A percentile compares a stretch with the other conserved stretches of the same genome.
phyloP scores from a whole-genome alignment of 2,797 vertebrate species.

The Liasis olivaceus region DNA sequence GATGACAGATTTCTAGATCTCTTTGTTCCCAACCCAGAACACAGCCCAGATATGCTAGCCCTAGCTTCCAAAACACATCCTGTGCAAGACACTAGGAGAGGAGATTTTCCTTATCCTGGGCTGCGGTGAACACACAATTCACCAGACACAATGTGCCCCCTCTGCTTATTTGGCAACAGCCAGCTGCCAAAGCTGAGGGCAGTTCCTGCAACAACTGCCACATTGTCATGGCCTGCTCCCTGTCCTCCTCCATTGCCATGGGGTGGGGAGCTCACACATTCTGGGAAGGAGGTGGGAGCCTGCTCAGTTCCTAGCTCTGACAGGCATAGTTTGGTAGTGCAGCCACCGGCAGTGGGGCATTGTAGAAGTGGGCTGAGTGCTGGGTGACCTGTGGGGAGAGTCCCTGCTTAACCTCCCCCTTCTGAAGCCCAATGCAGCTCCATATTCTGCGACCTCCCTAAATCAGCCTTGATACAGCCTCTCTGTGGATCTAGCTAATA shows the following conservation, averaged over 20 bases:
- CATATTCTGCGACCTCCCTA: neutral
- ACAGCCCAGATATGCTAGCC: neutral
- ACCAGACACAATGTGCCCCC: neutral
- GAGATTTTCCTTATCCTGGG: neutral
- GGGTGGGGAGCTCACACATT: neutral
- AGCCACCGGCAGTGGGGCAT: neutral
- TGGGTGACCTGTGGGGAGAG: neutral
- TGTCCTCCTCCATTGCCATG: neutral
- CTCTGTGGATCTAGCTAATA: conserved; percentile 56
- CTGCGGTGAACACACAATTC: neutral
- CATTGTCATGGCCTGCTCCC: neutral
- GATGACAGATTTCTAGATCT: neutral
- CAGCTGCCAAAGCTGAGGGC: neutral
- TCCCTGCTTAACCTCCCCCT: neutral
- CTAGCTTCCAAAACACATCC: neutral
- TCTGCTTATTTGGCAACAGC: neutral
- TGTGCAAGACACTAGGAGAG: neutral
- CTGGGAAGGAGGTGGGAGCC: neutral
- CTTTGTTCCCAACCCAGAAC: neutral
- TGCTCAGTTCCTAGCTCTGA: neutral
- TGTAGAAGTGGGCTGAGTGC: neutral
- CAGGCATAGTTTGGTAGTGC: neutral
- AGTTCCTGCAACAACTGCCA: neutral
- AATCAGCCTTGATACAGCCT: conserved; percentile 14
- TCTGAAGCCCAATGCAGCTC: neutral